These are phyloP conservation scores for Exephanes ischioxanthus DNA, from an alignment of 2,888 invertebrate genomes.

Conservation along the genomic window DNA sequence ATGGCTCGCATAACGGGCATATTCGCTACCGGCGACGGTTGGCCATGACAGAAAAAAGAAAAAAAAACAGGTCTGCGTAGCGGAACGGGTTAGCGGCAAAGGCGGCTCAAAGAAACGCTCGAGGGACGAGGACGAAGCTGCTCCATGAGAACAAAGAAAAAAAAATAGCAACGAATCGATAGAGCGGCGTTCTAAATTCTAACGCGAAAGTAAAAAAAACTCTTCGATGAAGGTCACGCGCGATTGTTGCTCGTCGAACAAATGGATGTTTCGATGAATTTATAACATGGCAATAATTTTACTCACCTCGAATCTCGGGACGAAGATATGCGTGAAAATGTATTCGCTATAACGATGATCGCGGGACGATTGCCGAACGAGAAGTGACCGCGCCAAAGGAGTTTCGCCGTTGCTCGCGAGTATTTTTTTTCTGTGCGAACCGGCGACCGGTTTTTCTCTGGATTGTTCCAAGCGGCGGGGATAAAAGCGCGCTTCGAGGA, in stretches of 20 bases:
- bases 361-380: constrained; percentile 34
- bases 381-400: constrained; percentile 45
- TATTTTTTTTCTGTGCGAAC: constrained; percentile 33
- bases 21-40: constrained; percentile 22
- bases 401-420: constrained; percentile 18
- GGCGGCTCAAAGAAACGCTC: neutral
- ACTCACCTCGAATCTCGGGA: constrained; percentile 48
- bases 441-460: constrained; percentile 62
- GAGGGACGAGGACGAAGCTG: neutral
- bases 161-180: constrained; percentile 23
- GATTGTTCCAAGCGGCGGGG: constrained; percentile 13
- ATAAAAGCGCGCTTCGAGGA: neutral
- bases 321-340: neutral
- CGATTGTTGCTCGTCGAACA: neutral
- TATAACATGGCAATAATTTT: constrained; percentile 9
- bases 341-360: constrained; percentile 9
- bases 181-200: constrained; percentile 12
- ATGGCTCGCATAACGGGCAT: neutral
- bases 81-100: neutral
- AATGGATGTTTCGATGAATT: constrained; percentile 8
- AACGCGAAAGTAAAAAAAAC: constrained; percentile 30
- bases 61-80: neutral
- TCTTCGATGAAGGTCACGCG: neutral
- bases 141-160: constrained; percentile 3
- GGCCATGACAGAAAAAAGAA: neutral